Evolutionary conservation across 2,797 vertebrate genomes (phyloP).

Genomic region (Crenuchus spilurus): DNA sequence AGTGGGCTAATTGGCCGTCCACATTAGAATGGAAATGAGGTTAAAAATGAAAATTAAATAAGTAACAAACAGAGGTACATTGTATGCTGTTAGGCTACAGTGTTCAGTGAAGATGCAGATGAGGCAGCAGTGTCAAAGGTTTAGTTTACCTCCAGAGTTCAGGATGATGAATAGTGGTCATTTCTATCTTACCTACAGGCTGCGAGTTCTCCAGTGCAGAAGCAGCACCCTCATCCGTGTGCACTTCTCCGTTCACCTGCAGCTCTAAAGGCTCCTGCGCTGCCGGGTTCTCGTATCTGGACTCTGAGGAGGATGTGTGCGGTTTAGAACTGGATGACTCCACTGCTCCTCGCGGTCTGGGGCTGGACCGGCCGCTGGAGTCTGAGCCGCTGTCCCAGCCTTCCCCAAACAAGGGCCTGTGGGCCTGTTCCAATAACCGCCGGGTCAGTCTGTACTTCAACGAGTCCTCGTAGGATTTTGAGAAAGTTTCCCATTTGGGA

Average conservation of each 20-base stretch:
- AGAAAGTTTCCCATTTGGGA: slow-evolving; percentile 89
- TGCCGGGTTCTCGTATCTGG: slow-evolving; percentile 40
- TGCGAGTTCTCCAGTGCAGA: slow-evolving; percentile 15
- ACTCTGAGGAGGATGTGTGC: slow-evolving; percentile 27
- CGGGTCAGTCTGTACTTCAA: slow-evolving; percentile 87
- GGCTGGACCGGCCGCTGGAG: slow-evolving; percentile 77
- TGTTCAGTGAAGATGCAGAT: no score
- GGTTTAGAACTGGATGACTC: slow-evolving; percentile 61
- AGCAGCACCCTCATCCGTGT: slow-evolving; percentile 10
- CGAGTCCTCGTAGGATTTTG: slow-evolving; percentile 88
- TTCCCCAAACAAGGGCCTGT: slow-evolving; percentile 89
- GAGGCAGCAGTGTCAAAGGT: no score
- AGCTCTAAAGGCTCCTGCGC: slow-evolving; percentile 17
- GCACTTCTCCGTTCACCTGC: slow-evolving; percentile 36
- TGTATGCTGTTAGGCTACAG: no score
- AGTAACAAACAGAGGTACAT: no score
- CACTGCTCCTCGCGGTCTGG: slow-evolving; percentile 57
- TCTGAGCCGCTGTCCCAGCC: slow-evolving; percentile 81
- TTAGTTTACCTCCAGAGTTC: no score
- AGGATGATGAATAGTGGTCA: no score
- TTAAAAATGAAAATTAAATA: no score
- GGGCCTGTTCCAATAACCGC: slow-evolving; percentile 89
- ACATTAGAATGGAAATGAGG: no score
- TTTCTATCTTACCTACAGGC: slow-evolving; percentile 46
- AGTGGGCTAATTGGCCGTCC: no score